phyloP scores from a whole-genome alignment of 2,888 invertebrate species.

The Morpho deidamia region DNA sequence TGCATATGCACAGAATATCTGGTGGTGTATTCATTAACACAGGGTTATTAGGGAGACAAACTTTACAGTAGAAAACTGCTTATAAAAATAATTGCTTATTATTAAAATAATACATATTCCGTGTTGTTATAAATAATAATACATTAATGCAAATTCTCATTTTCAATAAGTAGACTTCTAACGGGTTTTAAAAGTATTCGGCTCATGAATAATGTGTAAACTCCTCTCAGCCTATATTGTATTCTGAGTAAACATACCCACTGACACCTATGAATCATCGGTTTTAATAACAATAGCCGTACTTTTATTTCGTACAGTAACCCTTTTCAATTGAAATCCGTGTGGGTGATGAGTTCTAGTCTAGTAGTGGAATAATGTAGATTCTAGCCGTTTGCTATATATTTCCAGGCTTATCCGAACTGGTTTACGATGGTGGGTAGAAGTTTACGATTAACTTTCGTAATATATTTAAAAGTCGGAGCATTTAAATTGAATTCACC shows the following conservation, averaged over 20 bases:
- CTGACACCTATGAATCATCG: conserved; percentile 33
- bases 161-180: no score
- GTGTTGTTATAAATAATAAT: no score
- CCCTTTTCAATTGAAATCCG: conserved; percentile 4
- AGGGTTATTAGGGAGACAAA: no score
- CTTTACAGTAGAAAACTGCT: no score
- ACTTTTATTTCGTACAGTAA: conserved; percentile 20
- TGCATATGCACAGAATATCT: no score
- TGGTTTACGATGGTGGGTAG: conserved; percentile 6
- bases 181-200: no score
- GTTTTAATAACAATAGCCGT: conserved; percentile 29
- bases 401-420: conserved; percentile 5
- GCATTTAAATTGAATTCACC: background rate
- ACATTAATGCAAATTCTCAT: no score
- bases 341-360: conserved; percentile 20
- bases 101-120: no score
- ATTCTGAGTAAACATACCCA: conserved; percentile 28
- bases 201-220: no score
- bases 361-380: conserved; percentile 10
- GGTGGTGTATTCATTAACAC: no score
- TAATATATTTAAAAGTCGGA: background rate
- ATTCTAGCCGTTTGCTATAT: conserved; percentile 12
- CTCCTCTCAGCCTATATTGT: background rate
- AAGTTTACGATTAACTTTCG: conserved; percentile 1
- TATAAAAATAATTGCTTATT: no score